Percentiles rank a stretch among this genome's conserved stretches.
Conservation (phyloP, 2,888 invertebrate genomes). For the Cheilosia vernalis region DNA sequence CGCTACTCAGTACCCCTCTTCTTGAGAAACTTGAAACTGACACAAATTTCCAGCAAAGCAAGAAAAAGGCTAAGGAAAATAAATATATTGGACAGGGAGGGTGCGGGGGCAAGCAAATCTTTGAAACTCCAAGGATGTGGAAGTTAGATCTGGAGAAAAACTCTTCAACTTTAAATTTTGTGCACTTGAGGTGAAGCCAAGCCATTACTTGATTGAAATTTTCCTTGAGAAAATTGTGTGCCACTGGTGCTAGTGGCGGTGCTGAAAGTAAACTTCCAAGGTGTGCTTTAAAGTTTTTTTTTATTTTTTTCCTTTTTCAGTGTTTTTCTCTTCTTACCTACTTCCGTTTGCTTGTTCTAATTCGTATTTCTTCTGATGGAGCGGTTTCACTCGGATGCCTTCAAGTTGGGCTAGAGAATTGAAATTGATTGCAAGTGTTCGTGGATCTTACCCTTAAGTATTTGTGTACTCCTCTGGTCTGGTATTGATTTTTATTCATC, state of each 20-base stretch:
- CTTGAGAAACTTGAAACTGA: slow-evolving; percentile 59
- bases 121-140: slow-evolving; percentile 59
- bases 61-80: slow-evolving; percentile 49
- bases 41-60: slow-evolving; percentile 52
- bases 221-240: slow-evolving; percentile 57
- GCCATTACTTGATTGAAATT: slow-evolving; percentile 74
- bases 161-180: slow-evolving; percentile 72
- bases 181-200: slow-evolving; percentile 73
- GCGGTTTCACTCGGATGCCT: slow-evolving; percentile 45
- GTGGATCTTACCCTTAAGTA: slow-evolving; percentile 35
- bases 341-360: slow-evolving; percentile 29
- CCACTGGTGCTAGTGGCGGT: slow-evolving; percentile 43
- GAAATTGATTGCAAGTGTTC: slow-evolving; percentile 66
- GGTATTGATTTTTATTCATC: slow-evolving; percentile 51
- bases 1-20: slow-evolving; percentile 46
- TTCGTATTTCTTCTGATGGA: slow-evolving; percentile 49
- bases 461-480: slow-evolving; percentile 10
- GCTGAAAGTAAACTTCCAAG: slow-evolving; percentile 64
- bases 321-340: slow-evolving; percentile 17
- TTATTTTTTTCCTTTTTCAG: not conserved
- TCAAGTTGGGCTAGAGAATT: slow-evolving; percentile 47
- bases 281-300: slow-evolving; percentile 56
- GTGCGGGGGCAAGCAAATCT: slow-evolving; percentile 41
- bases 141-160: slow-evolving; percentile 45
- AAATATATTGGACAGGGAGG: slow-evolving; percentile 25